phyloP scores from a whole-genome alignment of 2,888 invertebrate genomes.

The Netelia virgata region DNA sequence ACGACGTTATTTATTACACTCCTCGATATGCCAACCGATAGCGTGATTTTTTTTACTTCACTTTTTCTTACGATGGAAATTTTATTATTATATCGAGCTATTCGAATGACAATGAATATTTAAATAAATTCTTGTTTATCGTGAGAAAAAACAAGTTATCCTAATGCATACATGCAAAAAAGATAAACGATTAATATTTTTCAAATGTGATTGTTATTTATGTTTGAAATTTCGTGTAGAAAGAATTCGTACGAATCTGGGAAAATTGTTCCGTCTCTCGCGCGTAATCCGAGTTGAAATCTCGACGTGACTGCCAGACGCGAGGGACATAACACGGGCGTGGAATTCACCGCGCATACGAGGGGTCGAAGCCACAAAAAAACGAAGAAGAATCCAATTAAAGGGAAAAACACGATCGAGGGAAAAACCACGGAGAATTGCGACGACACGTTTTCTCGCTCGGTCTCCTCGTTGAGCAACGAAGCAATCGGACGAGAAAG shows the following conservation, averaged over 20 bases:
- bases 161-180: no score
- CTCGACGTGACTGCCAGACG: conserved; percentile 25
- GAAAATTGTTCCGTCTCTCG: background rate
- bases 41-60: background rate
- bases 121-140: background rate
- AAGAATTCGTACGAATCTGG: no score
- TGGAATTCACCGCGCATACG: background rate
- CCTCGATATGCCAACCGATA: conserved; percentile 2
- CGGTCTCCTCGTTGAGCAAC: conserved; percentile 52
- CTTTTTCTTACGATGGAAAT: background rate
- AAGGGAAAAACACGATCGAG: conserved; percentile 70
- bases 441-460: conserved; percentile 49
- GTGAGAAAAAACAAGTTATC: background rate
- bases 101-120: no score
- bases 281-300: conserved; percentile 37
- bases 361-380: conserved; percentile 33
- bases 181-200: background rate
- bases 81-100: background rate
- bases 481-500: conserved; percentile 77
- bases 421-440: conserved; percentile 44
- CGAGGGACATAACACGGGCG: conserved; percentile 5
- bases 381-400: conserved; percentile 77
- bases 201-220: no score
- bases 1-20: conserved; percentile 7
- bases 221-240: no score